phyloP scores from a whole-genome alignment of 2,113 vertebrate genomes.

The Macaca mulatta region DNA sequence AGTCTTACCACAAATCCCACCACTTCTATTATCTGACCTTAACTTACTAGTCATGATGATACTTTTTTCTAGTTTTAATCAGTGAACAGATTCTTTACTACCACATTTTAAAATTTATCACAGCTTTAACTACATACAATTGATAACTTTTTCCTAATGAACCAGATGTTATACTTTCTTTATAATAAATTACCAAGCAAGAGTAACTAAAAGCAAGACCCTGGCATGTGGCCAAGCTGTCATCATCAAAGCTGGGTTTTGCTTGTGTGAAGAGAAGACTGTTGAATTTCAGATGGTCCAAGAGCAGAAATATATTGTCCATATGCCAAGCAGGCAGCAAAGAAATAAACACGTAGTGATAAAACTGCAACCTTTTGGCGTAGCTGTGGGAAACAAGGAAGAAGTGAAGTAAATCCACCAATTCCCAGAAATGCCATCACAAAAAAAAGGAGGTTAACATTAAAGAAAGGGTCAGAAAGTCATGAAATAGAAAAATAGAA shows the following conservation, averaged over 20 bases:
- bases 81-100: not conserved
- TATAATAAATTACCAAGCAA: constrained; percentile 36
- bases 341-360: not conserved
- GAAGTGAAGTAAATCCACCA: not conserved
- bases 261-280: constrained; percentile 38
- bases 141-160: constrained; percentile 43
- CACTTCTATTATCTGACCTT: not conserved
- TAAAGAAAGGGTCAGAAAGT: not conserved
- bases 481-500: not conserved
- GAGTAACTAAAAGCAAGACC: constrained; percentile 9
- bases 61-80: constrained; percentile 16
- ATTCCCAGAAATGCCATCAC: not conserved
- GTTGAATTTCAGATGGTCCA: constrained; percentile 18
- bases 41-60: not conserved
- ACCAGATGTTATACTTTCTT: constrained; percentile 6
- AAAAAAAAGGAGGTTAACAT: not conserved
- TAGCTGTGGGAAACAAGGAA: not conserved
- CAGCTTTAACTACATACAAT: constrained; percentile 6
- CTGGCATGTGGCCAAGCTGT: constrained; percentile 27
- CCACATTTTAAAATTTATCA: not conserved
- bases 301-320: not conserved
- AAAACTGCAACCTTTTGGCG: not conserved
- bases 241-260: not conserved
- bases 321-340: constrained; percentile 32
- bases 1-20: not conserved